A percentile compares a stretch with the other conserved stretches of the same genome.
Evolutionary conservation across 2,888 invertebrate species (phyloP).

Genomic region (Hirtodrosophila duncani): DNA sequence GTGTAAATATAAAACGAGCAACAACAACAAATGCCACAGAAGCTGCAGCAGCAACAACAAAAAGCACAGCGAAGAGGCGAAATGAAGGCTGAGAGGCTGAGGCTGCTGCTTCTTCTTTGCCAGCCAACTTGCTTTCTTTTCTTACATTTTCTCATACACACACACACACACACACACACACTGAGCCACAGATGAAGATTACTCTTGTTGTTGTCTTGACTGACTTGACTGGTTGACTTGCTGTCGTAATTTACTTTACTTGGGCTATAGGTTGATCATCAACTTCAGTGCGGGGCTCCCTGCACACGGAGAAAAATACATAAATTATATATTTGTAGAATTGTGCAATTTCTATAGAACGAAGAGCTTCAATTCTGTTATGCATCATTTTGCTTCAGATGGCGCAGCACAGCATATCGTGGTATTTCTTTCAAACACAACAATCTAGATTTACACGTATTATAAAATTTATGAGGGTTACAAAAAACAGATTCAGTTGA

Average conservation of each 20-base stretch:
- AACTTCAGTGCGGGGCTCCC: conserved; percentile 36
- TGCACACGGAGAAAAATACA: conserved; percentile 22
- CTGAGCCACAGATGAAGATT: conserved; percentile 12
- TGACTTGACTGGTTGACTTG: conserved; percentile 69
- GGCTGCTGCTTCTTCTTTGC: conserved; percentile 39
- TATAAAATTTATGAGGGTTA: too few relatives aligned
- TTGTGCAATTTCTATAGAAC: too few relatives aligned
- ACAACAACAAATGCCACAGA: too few relatives aligned
- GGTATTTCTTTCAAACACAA: too few relatives aligned
- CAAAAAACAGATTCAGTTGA: too few relatives aligned
- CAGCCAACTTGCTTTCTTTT: conserved; percentile 63
- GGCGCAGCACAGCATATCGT: too few relatives aligned
- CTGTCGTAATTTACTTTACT: conserved; percentile 68
- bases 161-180: conserved; percentile 12
- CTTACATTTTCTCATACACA: conserved; percentile 51
- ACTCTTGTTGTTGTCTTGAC: conserved; percentile 62
- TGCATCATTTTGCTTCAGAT: too few relatives aligned
- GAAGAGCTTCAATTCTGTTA: too few relatives aligned
- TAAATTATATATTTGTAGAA: too few relatives aligned
- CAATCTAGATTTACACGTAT: too few relatives aligned
- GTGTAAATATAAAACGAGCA: conserved; percentile 71
- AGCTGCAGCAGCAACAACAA: conserved; percentile 43
- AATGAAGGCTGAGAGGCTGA: conserved; percentile 35
- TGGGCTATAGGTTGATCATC: conserved; percentile 72
- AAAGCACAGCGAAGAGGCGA: conserved; percentile 18